These are phyloP conservation scores for Clavelina lepadiformis DNA, from an alignment of 23 tunicate species.

Conservation along the genomic window DNA sequence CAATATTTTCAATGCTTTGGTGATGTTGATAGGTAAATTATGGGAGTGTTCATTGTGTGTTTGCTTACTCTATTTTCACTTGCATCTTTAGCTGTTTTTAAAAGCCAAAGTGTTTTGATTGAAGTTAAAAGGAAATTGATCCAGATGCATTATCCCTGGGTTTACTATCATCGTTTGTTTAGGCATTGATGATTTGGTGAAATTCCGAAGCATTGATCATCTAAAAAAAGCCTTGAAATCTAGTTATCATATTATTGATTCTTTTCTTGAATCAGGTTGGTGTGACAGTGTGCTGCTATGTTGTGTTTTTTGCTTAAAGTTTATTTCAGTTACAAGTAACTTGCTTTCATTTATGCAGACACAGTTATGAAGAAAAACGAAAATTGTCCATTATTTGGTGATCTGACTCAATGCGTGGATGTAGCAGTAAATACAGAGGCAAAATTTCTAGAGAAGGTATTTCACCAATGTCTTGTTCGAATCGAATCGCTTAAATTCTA, in stretches of 20 bases:
- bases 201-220: conserved; percentile 47
- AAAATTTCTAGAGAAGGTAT: conserved; percentile 30
- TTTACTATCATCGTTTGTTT: too few species aligned
- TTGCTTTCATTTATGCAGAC: background rate
- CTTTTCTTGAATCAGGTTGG: conserved; percentile 58
- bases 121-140: too few species aligned
- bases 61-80: too few species aligned
- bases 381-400: conserved; percentile 38
- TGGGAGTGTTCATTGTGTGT: background rate
- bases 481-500: background rate
- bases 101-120: too few species aligned
- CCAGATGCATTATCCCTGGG: too few species aligned
- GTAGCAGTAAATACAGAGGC: conserved; percentile 58
- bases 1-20: conserved; percentile 73
- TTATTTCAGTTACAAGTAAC: too few species aligned
- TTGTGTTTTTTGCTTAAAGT: too few species aligned
- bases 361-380: background rate
- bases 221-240: conserved; percentile 72
- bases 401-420: conserved; percentile 61
- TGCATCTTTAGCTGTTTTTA: too few species aligned
- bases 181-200: conserved; percentile 71
- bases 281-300: too few species aligned
- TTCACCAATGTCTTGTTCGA: background rate
- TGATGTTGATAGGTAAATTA: conserved; percentile 66
- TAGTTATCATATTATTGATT: conserved; percentile 54